Base-by-base conservation (phyloP, 1,140 invertebrate genomes). In the Pseudomyrmex concolor region DNA sequence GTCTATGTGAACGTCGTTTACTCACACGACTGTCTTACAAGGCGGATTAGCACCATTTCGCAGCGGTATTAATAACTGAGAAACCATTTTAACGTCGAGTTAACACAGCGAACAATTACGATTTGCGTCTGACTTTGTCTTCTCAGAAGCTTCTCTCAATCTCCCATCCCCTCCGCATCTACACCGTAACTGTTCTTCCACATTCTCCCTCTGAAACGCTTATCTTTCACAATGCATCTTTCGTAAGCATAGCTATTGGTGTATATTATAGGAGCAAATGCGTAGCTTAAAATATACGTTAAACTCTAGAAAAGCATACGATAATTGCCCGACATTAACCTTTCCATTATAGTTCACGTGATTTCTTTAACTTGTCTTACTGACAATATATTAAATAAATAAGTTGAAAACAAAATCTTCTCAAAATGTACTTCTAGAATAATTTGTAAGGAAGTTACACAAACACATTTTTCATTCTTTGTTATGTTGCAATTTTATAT, bases 41-140 rank as follows among this genome's bases (percentile, higher is more conserved):
- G 59, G 17, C 15, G 25, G 57, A 82, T 82, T 82, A 82, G 78
- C 70, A 15, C 60, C 19, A 63, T 70, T 80, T 80, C 78, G 55
- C 59, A 50, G 63, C 22, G 54, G 62, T 78, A 78, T 78, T 83
- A 83, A 83, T 83, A 83, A 83, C 74, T 77, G 48, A 83, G 73
- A 78, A 34, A 80, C 74, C 76, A 84, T 84, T 80, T 84, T 84
- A 84, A 84, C 55, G 76, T 70, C 66, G 48, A 67, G 76, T 70
- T 80, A 84, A 80, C 76, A 51, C 13, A 54, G 64, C 50, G 74
- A 64, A 78, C 66, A 80, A 80, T 84, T 84, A 84, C 34, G 83
- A 84, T 80, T 84, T 71, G 80, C 83, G 66, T 84, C 74, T 80
- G 83, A 84, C 83, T 84, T 81, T 51, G 48, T 57, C 50, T 19